phyloP scores from a whole-genome alignment of 2,113 vertebrate species.

The Dasyprocta punctata region DNA sequence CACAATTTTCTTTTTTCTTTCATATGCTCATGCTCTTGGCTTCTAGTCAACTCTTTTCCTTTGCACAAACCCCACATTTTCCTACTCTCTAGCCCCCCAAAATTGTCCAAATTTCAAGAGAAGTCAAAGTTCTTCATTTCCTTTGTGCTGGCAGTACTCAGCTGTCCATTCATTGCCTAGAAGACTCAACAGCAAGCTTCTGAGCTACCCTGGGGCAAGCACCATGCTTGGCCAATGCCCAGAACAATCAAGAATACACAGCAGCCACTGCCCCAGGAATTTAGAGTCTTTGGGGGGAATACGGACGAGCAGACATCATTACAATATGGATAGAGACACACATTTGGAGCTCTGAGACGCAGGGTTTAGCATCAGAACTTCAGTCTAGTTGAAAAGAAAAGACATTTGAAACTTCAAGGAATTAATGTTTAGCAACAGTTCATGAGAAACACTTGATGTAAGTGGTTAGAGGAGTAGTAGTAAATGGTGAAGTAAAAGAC shows the following conservation, averaged over 20 bases:
- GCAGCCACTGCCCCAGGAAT: background rate
- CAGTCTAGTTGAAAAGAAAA: background rate
- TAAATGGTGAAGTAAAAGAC: background rate
- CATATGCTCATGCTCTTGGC: background rate
- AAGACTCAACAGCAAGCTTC: background rate
- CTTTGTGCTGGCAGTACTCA: background rate
- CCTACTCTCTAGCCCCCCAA: background rate
- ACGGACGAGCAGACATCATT: background rate
- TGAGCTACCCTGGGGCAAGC: background rate
- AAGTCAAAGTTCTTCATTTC: background rate
- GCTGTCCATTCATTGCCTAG: background rate
- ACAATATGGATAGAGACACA: background rate
- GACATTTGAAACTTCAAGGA: background rate
- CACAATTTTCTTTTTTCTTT: background rate
- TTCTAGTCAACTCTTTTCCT: background rate
- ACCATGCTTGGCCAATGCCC: background rate
- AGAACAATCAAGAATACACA: background rate
- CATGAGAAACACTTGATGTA: background rate
- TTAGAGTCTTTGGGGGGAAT: background rate
- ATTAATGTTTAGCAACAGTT: background rate
- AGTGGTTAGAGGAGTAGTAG: background rate
- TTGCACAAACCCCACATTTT: background rate
- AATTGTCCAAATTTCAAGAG: background rate
- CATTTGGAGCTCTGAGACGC: background rate
- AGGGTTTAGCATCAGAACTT: background rate